Conservation (phyloP, 2,797 vertebrate genomes). For the Rousettus madagascariensis region DNA sequence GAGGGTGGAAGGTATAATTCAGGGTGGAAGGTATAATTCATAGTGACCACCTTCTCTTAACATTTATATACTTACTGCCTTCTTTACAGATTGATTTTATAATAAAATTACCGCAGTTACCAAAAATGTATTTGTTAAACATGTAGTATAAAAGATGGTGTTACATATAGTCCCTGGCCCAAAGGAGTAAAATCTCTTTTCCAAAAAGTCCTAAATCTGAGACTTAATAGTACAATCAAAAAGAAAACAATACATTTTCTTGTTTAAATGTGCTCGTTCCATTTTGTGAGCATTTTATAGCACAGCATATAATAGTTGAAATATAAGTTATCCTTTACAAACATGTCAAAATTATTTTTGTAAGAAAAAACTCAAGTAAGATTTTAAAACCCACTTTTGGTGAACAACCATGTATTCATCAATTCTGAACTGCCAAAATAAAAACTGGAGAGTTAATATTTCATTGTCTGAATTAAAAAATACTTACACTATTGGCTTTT, state of each 20-base stretch:
- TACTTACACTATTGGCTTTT: constrained; percentile 95
- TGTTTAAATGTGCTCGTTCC: not conserved
- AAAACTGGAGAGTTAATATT: constrained; percentile 12
- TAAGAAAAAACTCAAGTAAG: not conserved
- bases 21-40: not conserved
- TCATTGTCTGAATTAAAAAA: constrained; percentile 48
- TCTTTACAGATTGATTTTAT: not conserved
- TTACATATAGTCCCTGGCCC: not conserved
- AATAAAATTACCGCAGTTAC: not conserved
- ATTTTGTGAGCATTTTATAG: not conserved
- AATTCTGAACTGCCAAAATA: not conserved
- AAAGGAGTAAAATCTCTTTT: not conserved
- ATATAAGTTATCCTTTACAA: constrained; percentile 2
- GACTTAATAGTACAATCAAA: not conserved
- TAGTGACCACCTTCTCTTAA: not conserved
- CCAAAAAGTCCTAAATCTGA: not conserved
- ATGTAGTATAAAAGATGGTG: not conserved
- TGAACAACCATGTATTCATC: not conserved
- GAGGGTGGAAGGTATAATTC: not conserved
- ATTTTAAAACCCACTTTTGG: constrained; percentile 7
- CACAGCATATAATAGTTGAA: not conserved
- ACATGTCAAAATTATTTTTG: not conserved
- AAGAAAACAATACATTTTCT: not conserved
- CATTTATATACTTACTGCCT: not conserved
- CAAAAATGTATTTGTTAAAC: not conserved